phyloP scores from a whole-genome alignment of 2,113 vertebrate species.

The Dinomys branickii region DNA sequence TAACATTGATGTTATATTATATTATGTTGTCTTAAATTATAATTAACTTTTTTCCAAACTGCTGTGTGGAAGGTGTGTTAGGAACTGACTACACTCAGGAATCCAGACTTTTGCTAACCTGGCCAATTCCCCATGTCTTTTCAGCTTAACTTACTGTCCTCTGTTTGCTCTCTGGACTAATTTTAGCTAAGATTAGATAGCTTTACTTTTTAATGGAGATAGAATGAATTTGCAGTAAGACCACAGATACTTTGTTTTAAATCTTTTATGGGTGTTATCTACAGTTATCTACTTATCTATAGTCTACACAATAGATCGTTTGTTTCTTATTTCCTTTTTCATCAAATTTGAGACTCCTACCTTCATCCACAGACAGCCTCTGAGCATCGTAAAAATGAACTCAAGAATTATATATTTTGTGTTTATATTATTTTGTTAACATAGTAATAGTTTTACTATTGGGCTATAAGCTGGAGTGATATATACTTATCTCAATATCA shows the following conservation, averaged over 20 bases:
- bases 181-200: neutral
- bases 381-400: neutral
- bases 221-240: neutral
- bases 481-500: neutral
- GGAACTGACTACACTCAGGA: neutral
- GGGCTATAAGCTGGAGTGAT: neutral
- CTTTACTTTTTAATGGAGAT: neutral
- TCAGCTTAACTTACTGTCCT: neutral
- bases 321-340: neutral
- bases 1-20: neutral
- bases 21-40: neutral
- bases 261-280: neutral
- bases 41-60: constrained; percentile 6
- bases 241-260: neutral
- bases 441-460: neutral
- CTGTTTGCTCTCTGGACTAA: neutral
- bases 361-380: neutral
- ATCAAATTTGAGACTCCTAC: rapidly evolving
- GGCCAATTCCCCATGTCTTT: neutral
- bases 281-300: neutral
- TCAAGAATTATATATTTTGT: neutral
- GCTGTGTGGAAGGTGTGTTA: neutral
- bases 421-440: neutral
- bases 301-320: neutral
- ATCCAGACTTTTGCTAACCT: neutral